phyloP scores from a whole-genome alignment of 1,140 invertebrate species.

The Bicyclus anynana region DNA sequence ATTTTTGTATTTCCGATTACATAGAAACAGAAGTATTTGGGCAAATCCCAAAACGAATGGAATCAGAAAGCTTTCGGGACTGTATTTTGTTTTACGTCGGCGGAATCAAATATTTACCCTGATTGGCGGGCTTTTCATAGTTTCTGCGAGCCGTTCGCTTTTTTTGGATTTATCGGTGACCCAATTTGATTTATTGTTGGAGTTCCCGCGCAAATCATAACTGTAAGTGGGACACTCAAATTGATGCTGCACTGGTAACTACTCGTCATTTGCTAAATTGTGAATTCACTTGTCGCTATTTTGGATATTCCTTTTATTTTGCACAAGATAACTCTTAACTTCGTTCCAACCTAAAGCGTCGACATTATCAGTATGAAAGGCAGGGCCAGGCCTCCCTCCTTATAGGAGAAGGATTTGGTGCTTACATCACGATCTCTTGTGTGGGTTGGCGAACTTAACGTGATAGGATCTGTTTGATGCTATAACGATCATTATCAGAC shows the following conservation, averaged over 20 bases:
- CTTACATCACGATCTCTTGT: too few relatives aligned
- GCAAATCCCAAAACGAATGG: neutral
- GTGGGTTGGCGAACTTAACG: too few relatives aligned
- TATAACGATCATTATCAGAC: too few relatives aligned
- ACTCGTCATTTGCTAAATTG: neutral
- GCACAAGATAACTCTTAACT: too few relatives aligned
- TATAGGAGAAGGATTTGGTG: too few relatives aligned
- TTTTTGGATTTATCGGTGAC: neutral
- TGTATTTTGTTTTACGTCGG: conserved; percentile 8
- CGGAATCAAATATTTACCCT: conserved; percentile 13
- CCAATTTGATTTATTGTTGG: conserved; percentile 1
- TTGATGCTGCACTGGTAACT: neutral
- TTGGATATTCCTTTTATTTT: too few relatives aligned
- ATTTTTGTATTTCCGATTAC: too few relatives aligned
- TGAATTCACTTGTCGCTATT: neutral
- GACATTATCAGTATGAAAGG: too few relatives aligned
- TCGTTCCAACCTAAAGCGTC: too few relatives aligned
- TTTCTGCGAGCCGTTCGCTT: neutral
- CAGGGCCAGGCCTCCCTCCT: too few relatives aligned
- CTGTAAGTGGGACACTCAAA: neutral
- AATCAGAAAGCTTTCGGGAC: neutral
- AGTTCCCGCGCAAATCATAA: neutral
- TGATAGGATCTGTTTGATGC: too few relatives aligned
- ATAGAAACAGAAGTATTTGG: neutral
- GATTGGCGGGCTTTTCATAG: conserved; percentile 13